A percentile compares a stretch with the other conserved stretches of the same genome.
Evolutionary conservation across 2,797 vertebrate genomes (phyloP).

Genomic region (Rhinogobio ventralis): DNA sequence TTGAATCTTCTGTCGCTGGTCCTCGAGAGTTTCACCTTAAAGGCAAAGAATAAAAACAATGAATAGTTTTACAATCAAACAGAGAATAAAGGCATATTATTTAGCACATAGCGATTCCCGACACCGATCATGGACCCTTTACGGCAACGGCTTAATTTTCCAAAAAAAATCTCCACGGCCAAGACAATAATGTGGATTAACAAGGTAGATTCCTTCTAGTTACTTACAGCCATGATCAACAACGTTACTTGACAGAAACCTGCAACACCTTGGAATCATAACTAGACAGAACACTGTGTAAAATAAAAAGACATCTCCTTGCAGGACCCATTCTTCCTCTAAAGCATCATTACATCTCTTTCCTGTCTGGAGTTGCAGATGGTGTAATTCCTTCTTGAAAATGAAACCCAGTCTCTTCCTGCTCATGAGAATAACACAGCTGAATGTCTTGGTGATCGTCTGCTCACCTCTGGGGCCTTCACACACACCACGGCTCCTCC

Average conservation of each 20-base stretch:
- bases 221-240: constrained; percentile 67
- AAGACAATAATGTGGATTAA: constrained; percentile 74
- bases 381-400: background rate
- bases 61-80: background rate
- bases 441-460: constrained; percentile 16
- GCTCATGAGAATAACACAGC: background rate
- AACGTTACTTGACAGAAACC: constrained; percentile 8
- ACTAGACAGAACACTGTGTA: background rate
- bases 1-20: constrained; percentile 69
- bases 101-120: background rate
- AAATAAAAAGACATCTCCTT: background rate
- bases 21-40: constrained; percentile 75
- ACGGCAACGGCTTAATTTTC: constrained; percentile 54
- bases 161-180: constrained; percentile 50
- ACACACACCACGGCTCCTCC: constrained; percentile 3
- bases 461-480: constrained; percentile 26
- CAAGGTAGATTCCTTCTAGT: constrained; percentile 67
- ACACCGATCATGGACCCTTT: background rate
- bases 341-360: background rate
- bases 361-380: constrained; percentile 1
- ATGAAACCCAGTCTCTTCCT: background rate
- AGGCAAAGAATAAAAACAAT: background rate
- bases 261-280: constrained; percentile 42
- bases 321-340: background rate
- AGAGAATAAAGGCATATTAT: background rate